These are phyloP conservation scores for Sebastes diploproa DNA, from an alignment of 2,797 vertebrate species.

Conservation along the genomic window DNA sequence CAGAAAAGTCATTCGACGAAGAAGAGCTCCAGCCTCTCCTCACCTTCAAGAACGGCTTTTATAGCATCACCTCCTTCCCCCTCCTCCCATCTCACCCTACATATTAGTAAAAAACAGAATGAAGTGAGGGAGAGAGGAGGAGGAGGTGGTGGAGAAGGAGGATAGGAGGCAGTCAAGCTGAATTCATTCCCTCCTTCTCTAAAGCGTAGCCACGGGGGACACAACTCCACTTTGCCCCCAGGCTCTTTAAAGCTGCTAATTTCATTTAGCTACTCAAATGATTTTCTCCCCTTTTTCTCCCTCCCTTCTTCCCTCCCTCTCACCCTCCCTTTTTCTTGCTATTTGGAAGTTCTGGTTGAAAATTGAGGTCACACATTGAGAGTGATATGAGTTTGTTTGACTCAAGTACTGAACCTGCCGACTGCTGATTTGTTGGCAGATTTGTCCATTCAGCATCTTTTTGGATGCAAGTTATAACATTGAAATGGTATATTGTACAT, in stretches of 20 bases:
- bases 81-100: slow-evolving; percentile 46
- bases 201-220: slow-evolving; percentile 88
- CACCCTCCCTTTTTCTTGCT: neutral
- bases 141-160: slow-evolving; percentile 22
- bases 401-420: neutral
- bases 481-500: neutral
- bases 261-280: slow-evolving; percentile 86
- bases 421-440: neutral
- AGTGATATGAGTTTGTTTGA: neutral
- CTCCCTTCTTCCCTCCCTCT: neutral
- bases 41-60: slow-evolving; percentile 67
- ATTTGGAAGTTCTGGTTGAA: slow-evolving; percentile 29
- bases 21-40: slow-evolving; percentile 3
- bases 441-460: neutral
- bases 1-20: neutral
- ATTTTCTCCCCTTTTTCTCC: slow-evolving; percentile 58
- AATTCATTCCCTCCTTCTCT: slow-evolving; percentile 75
- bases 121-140: slow-evolving; percentile 51
- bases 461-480: neutral
- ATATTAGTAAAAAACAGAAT: slow-evolving; percentile 74
- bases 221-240: slow-evolving; percentile 84
- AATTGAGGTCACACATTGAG: slow-evolving; percentile 26
- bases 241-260: slow-evolving; percentile 86
- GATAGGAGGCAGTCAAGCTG: slow-evolving; percentile 80
- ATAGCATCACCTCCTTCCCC: slow-evolving; percentile 52